Conservation (phyloP, 2,888 invertebrate species). For the Ichneumoninae sp. region DNA sequence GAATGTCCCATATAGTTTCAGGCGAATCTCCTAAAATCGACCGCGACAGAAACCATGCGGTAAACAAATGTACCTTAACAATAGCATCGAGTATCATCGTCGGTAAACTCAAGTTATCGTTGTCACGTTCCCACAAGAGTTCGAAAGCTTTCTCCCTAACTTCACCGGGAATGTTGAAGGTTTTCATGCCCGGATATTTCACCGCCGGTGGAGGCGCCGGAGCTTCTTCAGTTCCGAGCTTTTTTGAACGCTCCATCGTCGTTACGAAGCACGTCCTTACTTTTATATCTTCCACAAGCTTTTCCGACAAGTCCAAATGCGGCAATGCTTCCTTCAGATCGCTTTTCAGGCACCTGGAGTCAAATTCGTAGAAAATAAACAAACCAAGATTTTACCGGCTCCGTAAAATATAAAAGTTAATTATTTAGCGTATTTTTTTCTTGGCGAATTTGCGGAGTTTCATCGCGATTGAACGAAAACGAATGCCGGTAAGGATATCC, state of each 20-base stretch:
- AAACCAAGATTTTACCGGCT: not conserved
- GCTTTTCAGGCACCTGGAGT: slow-evolving; percentile 73
- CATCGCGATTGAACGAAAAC: not conserved
- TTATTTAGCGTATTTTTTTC: no score
- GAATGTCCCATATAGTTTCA: no score
- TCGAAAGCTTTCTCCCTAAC: slow-evolving; percentile 94
- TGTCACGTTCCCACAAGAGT: slow-evolving; percentile 93
- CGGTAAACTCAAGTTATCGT: slow-evolving; percentile 92
- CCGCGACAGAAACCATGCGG: not conserved
- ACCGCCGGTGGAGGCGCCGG: slow-evolving; percentile 87
- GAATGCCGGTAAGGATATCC: not conserved
- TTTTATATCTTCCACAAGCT: slow-evolving; percentile 86
- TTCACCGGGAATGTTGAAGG: slow-evolving; percentile 88
- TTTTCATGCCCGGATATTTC: slow-evolving; percentile 88
- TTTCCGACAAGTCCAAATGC: slow-evolving; percentile 79
- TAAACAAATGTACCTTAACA: slow-evolving; percentile 85
- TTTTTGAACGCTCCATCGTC: slow-evolving; percentile 88
- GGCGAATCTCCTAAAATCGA: no score
- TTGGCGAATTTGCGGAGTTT: not conserved
- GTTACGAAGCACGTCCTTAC: slow-evolving; percentile 96
- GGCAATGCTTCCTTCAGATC: slow-evolving; percentile 71
- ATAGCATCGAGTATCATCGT: slow-evolving; percentile 94
- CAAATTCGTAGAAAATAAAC: not conserved
- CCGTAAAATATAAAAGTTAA: not conserved
- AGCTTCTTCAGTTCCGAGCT: slow-evolving; percentile 84